These are phyloP conservation scores for Metalampra italica DNA, from an alignment of 2,888 invertebrate genomes.

Conservation along the genomic window DNA sequence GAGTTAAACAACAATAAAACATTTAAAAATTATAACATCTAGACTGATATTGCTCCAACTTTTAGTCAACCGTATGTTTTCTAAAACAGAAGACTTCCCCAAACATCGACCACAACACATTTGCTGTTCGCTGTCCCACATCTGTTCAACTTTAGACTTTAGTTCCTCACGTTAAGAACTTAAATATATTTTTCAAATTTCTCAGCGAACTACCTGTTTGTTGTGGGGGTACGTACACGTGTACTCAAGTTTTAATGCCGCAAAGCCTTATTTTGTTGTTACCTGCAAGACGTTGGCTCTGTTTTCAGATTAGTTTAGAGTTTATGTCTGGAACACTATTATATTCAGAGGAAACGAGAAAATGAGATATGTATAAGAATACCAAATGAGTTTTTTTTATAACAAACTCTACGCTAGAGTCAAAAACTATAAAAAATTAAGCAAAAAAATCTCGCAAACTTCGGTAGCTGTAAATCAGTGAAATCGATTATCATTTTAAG, in stretches of 20 bases:
- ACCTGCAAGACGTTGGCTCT: constrained; percentile 32
- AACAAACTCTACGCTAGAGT: too few species aligned
- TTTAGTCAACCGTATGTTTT: constrained; percentile 21
- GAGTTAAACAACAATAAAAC: background rate
- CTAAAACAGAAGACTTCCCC: constrained; percentile 23
- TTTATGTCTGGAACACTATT: constrained; percentile 16
- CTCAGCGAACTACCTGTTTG: constrained; percentile 16
- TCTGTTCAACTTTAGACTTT: constrained; percentile 18
- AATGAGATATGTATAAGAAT: background rate
- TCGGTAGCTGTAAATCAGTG: too few species aligned
- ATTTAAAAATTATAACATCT: too few species aligned
- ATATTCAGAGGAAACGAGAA: constrained; percentile 2
- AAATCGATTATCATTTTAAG: too few species aligned
- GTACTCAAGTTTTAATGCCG: constrained; percentile 44
- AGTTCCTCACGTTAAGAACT: constrained; percentile 9
- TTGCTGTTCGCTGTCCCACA: constrained; percentile 14
- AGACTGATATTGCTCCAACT: constrained; percentile 5
- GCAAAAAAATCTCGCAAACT: too few species aligned
- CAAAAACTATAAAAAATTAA: too few species aligned
- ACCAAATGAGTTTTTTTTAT: too few species aligned
- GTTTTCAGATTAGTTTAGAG: constrained; percentile 33
- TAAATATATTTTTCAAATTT: constrained; percentile 5
- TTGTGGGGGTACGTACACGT: constrained; percentile 26
- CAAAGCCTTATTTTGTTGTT: constrained; percentile 46
- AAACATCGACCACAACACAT: constrained; percentile 20